These are phyloP conservation scores for Drosophila eugracilis DNA, from an alignment of 1,140 invertebrate species.

Conservation along the genomic window DNA sequence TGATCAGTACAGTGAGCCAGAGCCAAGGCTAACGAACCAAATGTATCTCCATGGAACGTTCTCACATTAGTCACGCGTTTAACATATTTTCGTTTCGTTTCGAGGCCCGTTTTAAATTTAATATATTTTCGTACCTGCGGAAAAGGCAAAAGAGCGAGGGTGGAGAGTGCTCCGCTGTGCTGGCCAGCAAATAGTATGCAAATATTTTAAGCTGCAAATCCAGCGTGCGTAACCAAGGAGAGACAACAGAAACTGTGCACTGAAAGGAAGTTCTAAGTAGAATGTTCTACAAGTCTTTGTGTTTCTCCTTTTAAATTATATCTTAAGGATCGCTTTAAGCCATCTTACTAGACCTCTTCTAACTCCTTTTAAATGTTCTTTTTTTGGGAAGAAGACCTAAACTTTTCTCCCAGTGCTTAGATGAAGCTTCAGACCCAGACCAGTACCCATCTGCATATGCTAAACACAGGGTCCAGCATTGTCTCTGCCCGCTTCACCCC, in stretches of 20 bases:
- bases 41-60: constrained; percentile 76
- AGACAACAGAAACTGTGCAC: constrained; percentile 22
- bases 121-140: constrained; percentile 67
- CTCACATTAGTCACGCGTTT: constrained; percentile 82
- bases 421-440: constrained; percentile 19
- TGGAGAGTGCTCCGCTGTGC: no score
- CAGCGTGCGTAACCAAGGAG: constrained; percentile 69
- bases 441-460: constrained; percentile 70
- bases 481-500: constrained; percentile 17
- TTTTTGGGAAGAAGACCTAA: no score
- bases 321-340: no score
- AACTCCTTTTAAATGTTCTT: neutral
- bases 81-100: constrained; percentile 81
- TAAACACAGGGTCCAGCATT: constrained; percentile 57
- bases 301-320: no score
- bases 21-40: constrained; percentile 65
- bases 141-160: neutral
- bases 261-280: neutral
- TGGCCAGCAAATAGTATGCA: constrained; percentile 54
- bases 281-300: neutral
- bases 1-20: constrained; percentile 55
- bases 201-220: constrained; percentile 75
- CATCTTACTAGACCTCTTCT: neutral
- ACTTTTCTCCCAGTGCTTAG: constrained; percentile 20
- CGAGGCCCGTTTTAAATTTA: constrained; percentile 73